Conservation (phyloP, 2,888 invertebrate species). For the Conus canariensis region DNA sequence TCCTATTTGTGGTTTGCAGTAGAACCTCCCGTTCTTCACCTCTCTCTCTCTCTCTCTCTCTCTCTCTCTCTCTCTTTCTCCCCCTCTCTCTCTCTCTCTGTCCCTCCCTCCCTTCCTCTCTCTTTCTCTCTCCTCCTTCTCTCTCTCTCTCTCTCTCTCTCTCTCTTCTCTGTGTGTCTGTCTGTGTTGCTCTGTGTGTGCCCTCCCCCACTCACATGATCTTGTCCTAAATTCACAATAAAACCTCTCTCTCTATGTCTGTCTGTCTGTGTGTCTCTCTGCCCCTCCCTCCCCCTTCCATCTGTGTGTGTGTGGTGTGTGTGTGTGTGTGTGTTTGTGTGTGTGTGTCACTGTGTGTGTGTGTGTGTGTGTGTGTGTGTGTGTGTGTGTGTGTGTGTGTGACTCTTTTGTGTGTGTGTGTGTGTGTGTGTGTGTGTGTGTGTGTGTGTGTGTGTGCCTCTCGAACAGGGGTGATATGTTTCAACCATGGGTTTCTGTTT, state of each 20-base stretch:
- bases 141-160: neutral
- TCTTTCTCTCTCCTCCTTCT: neutral
- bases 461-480: no score
- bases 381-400: neutral
- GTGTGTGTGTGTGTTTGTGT: no score
- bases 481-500: no score
- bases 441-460: neutral
- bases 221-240: neutral
- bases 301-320: no score
- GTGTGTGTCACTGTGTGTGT: neutral
- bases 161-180: neutral
- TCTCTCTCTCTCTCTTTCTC: neutral
- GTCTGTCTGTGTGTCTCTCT: neutral
- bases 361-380: neutral
- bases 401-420: no score
- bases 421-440: neutral
- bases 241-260: neutral
- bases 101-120: neutral
- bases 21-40: neutral
- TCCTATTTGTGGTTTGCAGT: no score
- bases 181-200: neutral
- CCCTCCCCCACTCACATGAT: neutral
- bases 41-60: neutral
- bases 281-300: neutral
- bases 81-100: neutral